Evolutionary conservation across 2,888 invertebrate genomes (phyloP), one percentile per base, ranked within the genome.

Genomic region (Drosophila trichaetosa): DNA sequence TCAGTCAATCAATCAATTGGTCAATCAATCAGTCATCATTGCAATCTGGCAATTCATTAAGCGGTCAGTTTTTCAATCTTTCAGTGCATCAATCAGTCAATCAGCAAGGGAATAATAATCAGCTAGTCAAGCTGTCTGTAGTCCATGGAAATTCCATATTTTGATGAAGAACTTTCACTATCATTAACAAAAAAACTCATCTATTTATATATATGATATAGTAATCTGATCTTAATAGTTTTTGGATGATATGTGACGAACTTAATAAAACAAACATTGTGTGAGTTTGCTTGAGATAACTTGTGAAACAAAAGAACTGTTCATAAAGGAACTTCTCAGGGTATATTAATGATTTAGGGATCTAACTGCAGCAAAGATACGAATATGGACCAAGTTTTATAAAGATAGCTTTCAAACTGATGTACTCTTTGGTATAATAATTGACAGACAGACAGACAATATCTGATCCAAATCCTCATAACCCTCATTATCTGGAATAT

Each of bases 381-480:
- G 5, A 34, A 2, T 4, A 34, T 11, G 5, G 0, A 4, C 0
- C 10, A 36, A 38, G 7, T n/a, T n/a, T 40, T 42, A n/a, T 21
- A 11, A 5, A 11, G n/a, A 42, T 21, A 11, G 11, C n/a, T 42
- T 13, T 5, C 1, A 18, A 42, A 42, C 21, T 21, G 42, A 3
- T 2, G 5, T 11, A 6, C 11, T 11, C 6, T 5, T 21, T 42
- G 3, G n/a, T 3, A n/a, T n/a, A 4, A 40, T 4, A 10, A 4
- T 10, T 8, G n/a, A 40, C n/a, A 8, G 18, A 4, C n/a, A n/a
- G n/a, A n/a, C 10, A 10, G n/a, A 2, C 4, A n/a, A 40, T 0
- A 34, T 34, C 13, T 34, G 2, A 4, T 33, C 33, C 1, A 11
- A 11, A 33, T 33, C 33, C 33, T 11, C 4, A 33, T 33, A 33